Base-by-base conservation (phyloP, 1,140 invertebrate species). In the Drosophila paulistorum region DNA sequence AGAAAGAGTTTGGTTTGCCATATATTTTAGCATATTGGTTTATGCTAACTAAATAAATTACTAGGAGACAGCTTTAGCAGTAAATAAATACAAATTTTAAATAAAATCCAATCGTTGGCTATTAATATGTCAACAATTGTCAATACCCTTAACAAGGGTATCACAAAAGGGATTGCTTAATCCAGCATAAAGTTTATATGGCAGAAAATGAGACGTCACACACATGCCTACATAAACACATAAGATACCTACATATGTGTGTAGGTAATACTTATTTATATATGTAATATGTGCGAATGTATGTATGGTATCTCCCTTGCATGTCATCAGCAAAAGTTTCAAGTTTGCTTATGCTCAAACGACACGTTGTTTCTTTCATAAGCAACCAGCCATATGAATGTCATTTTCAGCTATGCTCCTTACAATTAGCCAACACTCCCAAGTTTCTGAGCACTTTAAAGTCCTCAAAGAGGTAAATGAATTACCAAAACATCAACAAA, bases 171-270 rank as follows among this genome's bases (percentile, higher is more conserved):
- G 17, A 42, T 65, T 69, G 45, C 63, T 58, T 70, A 72, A 85
- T 66, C 70, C 66, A 71, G 61, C 57, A 71, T 82, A 54, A 72
- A 72, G 79, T 87, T 87, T 86, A 79, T 82, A 62, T 67, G 79
- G 79, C 83, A 83, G 76, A 83, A 87, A 87, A 87, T 83, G 79
- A 87, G 72, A 80, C 79, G 83, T 87, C 83, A 82, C 67, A 67
- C 65, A 73, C 82, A 79, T 83, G 57, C 20, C 39, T 57, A 72
- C 37, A 71, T 55, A 55, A 23, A 37, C 70, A 70, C 6, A 79
- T 58, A 68, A 37, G 35, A 73, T 63, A 48, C 68, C n/a, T 33
- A 67, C 20, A 48, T 42, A 35, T 20, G 20, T 39, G 42, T 41
- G 13, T 37, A 48, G 45, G 45, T 35, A 41, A 60, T 30, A 30